Evolutionary conservation across 2,797 vertebrate genomes (phyloP), one percentile per base, ranked within the genome.

Genomic region (Pipistrellus pygmaeus): DNA sequence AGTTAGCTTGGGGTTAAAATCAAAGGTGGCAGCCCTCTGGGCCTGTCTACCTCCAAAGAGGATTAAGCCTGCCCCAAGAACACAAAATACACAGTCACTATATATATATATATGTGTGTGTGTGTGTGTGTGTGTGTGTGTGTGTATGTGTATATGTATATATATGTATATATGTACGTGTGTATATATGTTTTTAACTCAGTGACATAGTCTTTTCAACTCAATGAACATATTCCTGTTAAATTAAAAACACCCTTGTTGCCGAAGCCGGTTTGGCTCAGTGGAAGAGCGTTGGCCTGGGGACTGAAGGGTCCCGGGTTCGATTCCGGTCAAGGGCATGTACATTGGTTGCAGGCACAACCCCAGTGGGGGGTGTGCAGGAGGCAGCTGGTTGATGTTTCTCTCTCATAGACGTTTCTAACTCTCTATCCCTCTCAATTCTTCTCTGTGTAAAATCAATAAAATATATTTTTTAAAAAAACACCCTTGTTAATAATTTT

Each of bases 201-300:
- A 68, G 41, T 72, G 81, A 53, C 13, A 87, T 85, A 23, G 7
- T 27, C 55, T 85, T 95, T 18, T 32, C 12, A 11, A 87, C 7
- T 80, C 69, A 80, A 57, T 32, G n/a, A 55, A 77, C 51, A 32
- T 91, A 15, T 75, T 87, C 17, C 35, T 66, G 1, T 76, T 57
- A 57, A 92, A 64, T 69, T 66, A 35, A 91, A 86, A 66, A 48
- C 72, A 64, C 38, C 14, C 8, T 91, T 95, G 44, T 53, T 85
- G 35, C 35, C 35, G 35, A 35, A 35, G 35, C 35, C 35, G 4
- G 35, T 35, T 35, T 35, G 35, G 35, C 35, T 35, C 35, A 35
- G 35, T 35, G 35, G 35, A 35, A 3, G 35, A 35, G 35, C 35
- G 35, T 35, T 4, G 35, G 35, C 35, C 35, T 35, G 35, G 35